phyloP scores from a whole-genome alignment of 2,113 vertebrate genomes.

The Gavia stellata region DNA sequence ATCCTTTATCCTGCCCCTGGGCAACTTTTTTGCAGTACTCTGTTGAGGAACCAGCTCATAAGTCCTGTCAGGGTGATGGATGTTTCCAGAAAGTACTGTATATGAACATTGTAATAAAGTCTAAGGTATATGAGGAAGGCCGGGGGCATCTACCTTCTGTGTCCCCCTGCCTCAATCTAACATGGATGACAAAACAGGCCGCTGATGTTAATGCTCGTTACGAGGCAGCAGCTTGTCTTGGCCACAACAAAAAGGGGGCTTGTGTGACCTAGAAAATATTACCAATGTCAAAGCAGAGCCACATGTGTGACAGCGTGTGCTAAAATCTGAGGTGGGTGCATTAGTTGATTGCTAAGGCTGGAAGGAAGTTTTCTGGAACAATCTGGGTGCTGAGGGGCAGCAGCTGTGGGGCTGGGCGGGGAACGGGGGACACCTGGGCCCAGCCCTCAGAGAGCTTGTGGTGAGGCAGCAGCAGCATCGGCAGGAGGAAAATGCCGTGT shows the following conservation, averaged over 20 bases:
- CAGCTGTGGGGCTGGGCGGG: not conserved
- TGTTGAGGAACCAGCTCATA: not conserved
- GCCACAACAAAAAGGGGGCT: not conserved
- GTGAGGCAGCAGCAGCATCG: fast-evolving
- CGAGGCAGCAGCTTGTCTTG: not conserved
- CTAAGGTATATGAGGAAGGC: not conserved
- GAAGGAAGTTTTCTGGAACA: not conserved
- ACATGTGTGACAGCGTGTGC: fast-evolving
- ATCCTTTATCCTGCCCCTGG: not conserved
- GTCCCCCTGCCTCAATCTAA: not conserved
- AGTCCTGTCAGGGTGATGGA: fast-evolving
- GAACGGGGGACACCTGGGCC: not conserved
- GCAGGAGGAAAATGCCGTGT: fast-evolving
- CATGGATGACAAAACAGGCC: not conserved
- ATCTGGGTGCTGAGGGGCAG: not conserved
- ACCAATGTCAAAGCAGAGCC: not conserved
- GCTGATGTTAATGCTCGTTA: fast-evolving
- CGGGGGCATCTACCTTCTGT: not conserved
- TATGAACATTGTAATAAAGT: not conserved
- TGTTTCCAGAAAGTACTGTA: not conserved
- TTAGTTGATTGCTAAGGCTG: too few species aligned
- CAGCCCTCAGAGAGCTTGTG: fast-evolving
- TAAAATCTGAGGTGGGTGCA: not conserved
- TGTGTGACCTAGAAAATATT: not conserved
- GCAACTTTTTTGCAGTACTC: not conserved